phyloP scores from a whole-genome alignment of 2,888 invertebrate species.

The Philopedon plagiatum region DNA sequence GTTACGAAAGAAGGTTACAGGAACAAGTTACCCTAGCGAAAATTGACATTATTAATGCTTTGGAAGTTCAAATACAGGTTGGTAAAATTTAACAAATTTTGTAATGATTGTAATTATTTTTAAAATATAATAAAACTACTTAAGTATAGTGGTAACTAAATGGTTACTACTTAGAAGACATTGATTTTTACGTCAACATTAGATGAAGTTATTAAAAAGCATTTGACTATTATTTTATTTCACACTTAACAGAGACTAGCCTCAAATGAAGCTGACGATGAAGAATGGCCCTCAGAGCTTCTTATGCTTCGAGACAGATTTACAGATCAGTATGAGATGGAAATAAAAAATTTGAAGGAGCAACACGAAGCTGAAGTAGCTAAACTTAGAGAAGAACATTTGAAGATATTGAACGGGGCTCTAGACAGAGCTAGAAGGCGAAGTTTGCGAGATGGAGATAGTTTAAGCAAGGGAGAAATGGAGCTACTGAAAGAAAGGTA shows the following conservation, averaged over 20 bases:
- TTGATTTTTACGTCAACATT: too few species aligned
- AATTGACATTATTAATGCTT: slow-evolving; percentile 77
- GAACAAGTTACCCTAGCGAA: slow-evolving; percentile 77
- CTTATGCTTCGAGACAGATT: slow-evolving; percentile 81
- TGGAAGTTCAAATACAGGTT: slow-evolving; percentile 85
- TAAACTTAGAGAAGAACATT: slow-evolving; percentile 63
- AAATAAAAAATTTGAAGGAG: slow-evolving; percentile 73
- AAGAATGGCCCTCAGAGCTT: slow-evolving; percentile 84
- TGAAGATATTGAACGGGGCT: slow-evolving; percentile 62
- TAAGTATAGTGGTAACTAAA: too few species aligned
- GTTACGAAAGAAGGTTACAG: slow-evolving; percentile 72
- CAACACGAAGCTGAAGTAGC: slow-evolving; percentile 76
- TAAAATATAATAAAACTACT: too few species aligned
- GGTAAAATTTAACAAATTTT: neutral
- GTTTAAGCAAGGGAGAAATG: slow-evolving; percentile 72
- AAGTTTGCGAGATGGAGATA: slow-evolving; percentile 63
- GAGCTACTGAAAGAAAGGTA: slow-evolving; percentile 77
- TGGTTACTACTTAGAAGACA: too few species aligned
- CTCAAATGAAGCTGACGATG: slow-evolving; percentile 77
- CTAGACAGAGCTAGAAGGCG: slow-evolving; percentile 63
- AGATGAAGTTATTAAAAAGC: too few species aligned
- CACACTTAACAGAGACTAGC: slow-evolving; percentile 75
- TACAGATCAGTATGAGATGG: slow-evolving; percentile 76
- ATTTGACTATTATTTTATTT: neutral
- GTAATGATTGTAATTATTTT: too few species aligned